Evolutionary conservation across 2,888 invertebrate species (phyloP).

Genomic region (Pollenia labialis): DNA sequence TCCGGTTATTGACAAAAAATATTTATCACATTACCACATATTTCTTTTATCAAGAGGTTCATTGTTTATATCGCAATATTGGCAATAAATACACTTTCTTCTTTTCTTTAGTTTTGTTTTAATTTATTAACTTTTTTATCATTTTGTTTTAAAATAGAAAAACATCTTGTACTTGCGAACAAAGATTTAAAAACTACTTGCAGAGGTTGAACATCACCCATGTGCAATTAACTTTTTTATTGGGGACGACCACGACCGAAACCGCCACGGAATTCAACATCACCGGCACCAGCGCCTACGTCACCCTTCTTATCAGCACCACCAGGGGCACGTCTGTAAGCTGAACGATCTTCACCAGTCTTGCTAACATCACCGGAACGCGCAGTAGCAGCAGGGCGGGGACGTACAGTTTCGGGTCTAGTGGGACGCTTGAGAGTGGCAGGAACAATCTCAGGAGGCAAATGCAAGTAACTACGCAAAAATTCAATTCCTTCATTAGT

Average conservation of each 20-base stretch:
- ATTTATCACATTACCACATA: no score
- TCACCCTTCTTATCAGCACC: conserved; percentile 97
- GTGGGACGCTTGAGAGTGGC: conserved; percentile 97
- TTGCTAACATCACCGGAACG: conserved; percentile 89
- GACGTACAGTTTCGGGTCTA: conserved; percentile 93
- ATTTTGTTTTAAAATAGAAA: conserved; percentile 61
- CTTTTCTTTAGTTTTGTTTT: conserved; percentile 23
- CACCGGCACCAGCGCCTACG: conserved; percentile 96
- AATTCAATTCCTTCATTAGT: conserved; percentile 99
- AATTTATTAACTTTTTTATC: conserved; percentile 51
- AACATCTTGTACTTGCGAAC: conserved; percentile 40
- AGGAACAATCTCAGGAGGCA: conserved; percentile 99
- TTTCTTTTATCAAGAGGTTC: no score
- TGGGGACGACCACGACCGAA: conserved; percentile 89
- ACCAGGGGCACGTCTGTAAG: conserved; percentile 92
- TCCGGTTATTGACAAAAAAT: no score
- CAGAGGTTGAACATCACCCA: conserved; percentile 30
- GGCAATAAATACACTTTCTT: neutral
- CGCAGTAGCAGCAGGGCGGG: conserved; percentile 89
- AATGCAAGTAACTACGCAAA: conserved; percentile 96
- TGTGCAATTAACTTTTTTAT: conserved; percentile 73
- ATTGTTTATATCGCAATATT: neutral
- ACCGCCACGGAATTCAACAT: conserved; percentile 96
- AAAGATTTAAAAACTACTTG: conserved; percentile 60
- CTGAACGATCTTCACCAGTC: conserved; percentile 92